These are phyloP conservation scores for Cyphomyrus discorhynchus DNA, from an alignment of 2,113 vertebrate genomes.

Conservation along the genomic window DNA sequence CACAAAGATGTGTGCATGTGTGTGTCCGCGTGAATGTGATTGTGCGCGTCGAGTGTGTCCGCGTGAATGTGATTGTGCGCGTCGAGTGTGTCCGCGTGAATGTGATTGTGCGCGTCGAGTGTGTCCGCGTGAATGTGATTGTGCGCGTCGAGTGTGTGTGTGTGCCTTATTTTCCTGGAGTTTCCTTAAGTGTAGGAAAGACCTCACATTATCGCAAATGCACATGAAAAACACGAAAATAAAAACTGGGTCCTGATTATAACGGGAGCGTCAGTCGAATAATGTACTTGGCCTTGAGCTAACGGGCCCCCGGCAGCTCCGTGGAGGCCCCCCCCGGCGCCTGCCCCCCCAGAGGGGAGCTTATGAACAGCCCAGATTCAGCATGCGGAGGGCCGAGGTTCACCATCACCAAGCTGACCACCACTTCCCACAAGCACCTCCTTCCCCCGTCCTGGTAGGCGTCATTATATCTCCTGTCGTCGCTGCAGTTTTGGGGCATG, in stretches of 20 bases:
- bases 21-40: not conserved
- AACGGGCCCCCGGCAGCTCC: not conserved
- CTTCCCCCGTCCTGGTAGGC: not conserved
- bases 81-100: too few species aligned
- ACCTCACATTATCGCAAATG: not conserved
- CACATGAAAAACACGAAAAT: not conserved
- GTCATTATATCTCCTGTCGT: not conserved
- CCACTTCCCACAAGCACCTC: not conserved
- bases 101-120: too few species aligned
- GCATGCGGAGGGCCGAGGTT: not conserved
- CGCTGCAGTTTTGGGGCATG: conserved; percentile 4
- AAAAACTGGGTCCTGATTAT: not conserved
- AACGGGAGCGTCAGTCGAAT: not conserved
- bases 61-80: too few species aligned
- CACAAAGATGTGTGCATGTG: too few species aligned
- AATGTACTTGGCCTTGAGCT: not conserved
- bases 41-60: too few species aligned
- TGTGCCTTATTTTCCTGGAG: not conserved
- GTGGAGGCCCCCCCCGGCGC: not conserved
- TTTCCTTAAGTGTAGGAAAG: not conserved
- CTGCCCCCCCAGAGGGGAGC: not conserved
- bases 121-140: not conserved
- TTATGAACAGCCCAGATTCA: not conserved
- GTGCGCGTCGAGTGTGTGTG: not conserved
- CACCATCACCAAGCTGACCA: not conserved